Evolutionary conservation across 2,113 vertebrate genomes (phyloP).

Genomic region (Cebidichthys violaceus): DNA sequence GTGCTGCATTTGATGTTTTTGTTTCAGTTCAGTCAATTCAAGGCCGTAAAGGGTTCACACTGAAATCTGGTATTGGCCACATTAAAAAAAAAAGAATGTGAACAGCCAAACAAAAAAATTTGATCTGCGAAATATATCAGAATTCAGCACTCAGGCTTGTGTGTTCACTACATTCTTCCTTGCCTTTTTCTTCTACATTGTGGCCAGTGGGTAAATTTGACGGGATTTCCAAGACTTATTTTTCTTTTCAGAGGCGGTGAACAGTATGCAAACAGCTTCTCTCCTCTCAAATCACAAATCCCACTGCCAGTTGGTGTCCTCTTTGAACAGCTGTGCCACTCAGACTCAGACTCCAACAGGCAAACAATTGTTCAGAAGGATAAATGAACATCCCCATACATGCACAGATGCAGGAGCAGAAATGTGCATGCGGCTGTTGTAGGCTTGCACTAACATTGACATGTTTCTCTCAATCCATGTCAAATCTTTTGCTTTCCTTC

Average conservation of each 20-base stretch:
- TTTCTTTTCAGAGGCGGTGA: slow-evolving; percentile 31
- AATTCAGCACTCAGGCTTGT: not conserved
- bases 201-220: slow-evolving; percentile 13
- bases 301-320: slow-evolving; percentile 68
- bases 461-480: slow-evolving; percentile 12
- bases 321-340: slow-evolving; percentile 77
- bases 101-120: not conserved
- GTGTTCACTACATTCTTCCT: not conserved
- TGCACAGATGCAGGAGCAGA: slow-evolving; percentile 35
- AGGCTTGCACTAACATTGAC: not conserved
- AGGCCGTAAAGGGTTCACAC: not conserved
- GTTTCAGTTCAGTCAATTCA: no score
- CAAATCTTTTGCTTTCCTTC: not conserved
- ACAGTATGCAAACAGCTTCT: slow-evolving; percentile 41
- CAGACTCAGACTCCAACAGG: slow-evolving; percentile 53
- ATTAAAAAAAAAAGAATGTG: no score
- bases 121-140: not conserved
- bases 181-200: not conserved
- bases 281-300: slow-evolving; percentile 63
- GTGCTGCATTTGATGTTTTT: not conserved
- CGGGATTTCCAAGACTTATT: slow-evolving; percentile 25
- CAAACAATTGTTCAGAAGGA: slow-evolving; percentile 65
- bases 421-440: slow-evolving; percentile 13
- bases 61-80: not conserved
- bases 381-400: slow-evolving; percentile 41